phyloP scores from a whole-genome alignment of 1,140 invertebrate species.

The Belonocnema kinseyi region DNA sequence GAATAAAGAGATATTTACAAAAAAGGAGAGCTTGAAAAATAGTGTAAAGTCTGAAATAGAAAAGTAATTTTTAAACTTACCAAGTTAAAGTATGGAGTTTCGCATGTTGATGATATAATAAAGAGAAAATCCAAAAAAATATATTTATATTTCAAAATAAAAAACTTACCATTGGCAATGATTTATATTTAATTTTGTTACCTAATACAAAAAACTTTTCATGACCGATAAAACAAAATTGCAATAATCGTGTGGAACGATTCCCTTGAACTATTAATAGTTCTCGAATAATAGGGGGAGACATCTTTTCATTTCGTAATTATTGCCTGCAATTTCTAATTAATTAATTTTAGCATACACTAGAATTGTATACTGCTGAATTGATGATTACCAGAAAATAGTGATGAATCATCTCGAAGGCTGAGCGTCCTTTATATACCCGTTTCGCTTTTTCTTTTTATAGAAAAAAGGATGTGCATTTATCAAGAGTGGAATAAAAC shows the following conservation, averaged over 20 bases:
- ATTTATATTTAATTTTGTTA: too few relatives aligned
- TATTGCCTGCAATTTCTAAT: conserved; percentile 13
- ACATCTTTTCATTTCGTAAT: not conserved
- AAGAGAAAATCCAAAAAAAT: too few relatives aligned
- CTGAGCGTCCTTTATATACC: not conserved
- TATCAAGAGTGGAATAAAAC: not conserved
- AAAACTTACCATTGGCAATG: too few relatives aligned
- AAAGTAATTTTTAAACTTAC: too few relatives aligned
- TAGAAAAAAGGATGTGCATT: not conserved
- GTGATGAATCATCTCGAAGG: conserved; percentile 24
- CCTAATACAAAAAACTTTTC: not conserved
- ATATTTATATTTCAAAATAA: too few relatives aligned
- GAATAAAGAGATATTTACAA: too few relatives aligned
- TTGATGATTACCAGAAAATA: conserved; percentile 28
- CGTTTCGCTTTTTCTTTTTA: not conserved
- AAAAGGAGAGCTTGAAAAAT: too few relatives aligned
- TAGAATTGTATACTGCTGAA: conserved; percentile 4
- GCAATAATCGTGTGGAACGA: conserved; percentile 8
- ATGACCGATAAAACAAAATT: conserved; percentile 16
- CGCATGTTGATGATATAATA: too few relatives aligned
- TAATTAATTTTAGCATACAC: conserved; percentile 19
- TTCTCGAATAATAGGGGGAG: not conserved
- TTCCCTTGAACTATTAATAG: not conserved
- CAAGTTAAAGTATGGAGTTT: too few relatives aligned
- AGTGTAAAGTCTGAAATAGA: too few relatives aligned